Evolutionary conservation across 2,113 vertebrate species (phyloP).

Genomic region (Sminthopsis crassicaudata): DNA sequence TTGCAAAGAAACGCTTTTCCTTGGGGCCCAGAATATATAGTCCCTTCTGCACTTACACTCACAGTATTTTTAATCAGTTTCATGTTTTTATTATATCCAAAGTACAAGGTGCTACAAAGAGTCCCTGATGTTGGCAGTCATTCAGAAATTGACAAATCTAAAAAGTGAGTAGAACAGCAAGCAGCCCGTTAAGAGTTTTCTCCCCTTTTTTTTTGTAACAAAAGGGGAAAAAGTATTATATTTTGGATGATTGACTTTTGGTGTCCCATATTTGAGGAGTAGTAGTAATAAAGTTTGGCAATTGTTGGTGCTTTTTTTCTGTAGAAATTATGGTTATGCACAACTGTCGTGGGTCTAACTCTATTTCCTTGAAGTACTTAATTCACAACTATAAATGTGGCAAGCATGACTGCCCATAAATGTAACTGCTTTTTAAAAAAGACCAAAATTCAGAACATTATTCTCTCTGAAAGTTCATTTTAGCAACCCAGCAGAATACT

Average conservation of each 20-base stretch:
- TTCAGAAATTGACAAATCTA: constrained; percentile 73
- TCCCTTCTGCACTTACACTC: constrained; percentile 40
- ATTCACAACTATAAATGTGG: constrained; percentile 58
- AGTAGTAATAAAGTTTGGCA: constrained; percentile 62
- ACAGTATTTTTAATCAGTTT: constrained; percentile 46
- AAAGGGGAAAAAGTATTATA: constrained; percentile 57
- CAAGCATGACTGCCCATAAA: constrained; percentile 73
- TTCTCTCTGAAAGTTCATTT: constrained; percentile 36
- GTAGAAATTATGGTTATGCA: constrained; percentile 64
- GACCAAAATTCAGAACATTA: constrained; percentile 66
- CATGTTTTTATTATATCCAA: constrained; percentile 58
- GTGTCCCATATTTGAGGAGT: constrained; percentile 65
- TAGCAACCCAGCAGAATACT: constrained; percentile 27
- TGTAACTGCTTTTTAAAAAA: constrained; percentile 73
- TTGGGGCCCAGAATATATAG: constrained; percentile 44
- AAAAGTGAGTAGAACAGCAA: constrained; percentile 74
- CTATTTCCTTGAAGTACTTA: constrained; percentile 67
- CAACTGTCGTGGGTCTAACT: constrained; percentile 57
- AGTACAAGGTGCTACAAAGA: constrained; percentile 65
- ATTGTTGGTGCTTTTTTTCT: constrained; percentile 64
- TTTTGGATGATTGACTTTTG: constrained; percentile 62
- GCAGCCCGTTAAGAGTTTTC: constrained; percentile 67
- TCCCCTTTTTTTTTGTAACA: constrained; percentile 66
- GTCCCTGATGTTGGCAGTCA: constrained; percentile 73
- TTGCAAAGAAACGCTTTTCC: constrained; percentile 60